phyloP scores from a whole-genome alignment of 2,888 invertebrate genomes.

The Petrophora chlorosata region DNA sequence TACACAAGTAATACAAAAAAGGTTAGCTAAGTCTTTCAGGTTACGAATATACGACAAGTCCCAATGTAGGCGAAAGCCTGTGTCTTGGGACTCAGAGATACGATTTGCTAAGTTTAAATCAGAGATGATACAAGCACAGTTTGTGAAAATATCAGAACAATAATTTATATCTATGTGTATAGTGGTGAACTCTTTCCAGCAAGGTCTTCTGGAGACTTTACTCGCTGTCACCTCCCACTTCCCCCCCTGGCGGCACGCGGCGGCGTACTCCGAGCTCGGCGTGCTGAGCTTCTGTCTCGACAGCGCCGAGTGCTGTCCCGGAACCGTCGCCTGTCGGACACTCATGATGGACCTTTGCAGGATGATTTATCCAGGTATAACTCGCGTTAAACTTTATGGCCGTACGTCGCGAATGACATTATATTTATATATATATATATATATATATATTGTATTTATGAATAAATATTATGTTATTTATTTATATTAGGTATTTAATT shows the following conservation, averaged over 20 bases:
- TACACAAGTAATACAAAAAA: too few species aligned
- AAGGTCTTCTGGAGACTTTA: slow-evolving; percentile 85
- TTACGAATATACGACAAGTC: too few species aligned
- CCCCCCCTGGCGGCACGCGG: slow-evolving; percentile 86
- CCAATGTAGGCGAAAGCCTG: too few species aligned
- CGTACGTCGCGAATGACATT: not conserved
- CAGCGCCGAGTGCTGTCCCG: slow-evolving; percentile 63
- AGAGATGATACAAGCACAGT: too few species aligned
- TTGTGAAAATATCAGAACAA: not conserved
- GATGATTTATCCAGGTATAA: slow-evolving; percentile 69
- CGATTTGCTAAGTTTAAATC: too few species aligned
- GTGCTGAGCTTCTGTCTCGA: slow-evolving; percentile 66
- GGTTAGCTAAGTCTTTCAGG: too few species aligned
- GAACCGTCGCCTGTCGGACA: slow-evolving; percentile 57
- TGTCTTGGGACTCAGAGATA: too few species aligned
- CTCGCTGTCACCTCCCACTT: slow-evolving; percentile 86
- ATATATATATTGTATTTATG: too few species aligned
- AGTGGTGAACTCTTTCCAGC: slow-evolving; percentile 57
- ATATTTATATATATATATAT: too few species aligned
- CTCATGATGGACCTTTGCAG: slow-evolving; percentile 65
- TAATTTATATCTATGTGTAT: too few species aligned
- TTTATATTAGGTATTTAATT: too few species aligned
- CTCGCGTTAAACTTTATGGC: not conserved
- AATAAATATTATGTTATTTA: too few species aligned
- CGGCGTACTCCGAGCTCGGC: slow-evolving; percentile 84